Base-by-base conservation (phyloP, 2,797 vertebrate species). In the Cossypha dichroa region DNA sequence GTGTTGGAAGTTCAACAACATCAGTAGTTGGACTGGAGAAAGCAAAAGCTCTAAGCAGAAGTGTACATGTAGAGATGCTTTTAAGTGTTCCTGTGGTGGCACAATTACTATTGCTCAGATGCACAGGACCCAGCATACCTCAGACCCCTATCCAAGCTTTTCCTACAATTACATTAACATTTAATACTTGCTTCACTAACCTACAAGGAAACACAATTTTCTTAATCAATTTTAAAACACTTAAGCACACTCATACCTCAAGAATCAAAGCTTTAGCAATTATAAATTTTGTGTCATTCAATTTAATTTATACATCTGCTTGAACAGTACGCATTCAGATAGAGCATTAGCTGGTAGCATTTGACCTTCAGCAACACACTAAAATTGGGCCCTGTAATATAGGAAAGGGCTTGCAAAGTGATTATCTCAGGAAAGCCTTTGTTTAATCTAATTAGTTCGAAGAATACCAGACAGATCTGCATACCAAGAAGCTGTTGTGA, bases 381-480 rank as follows among this genome's bases (percentile, higher is more conserved):
- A 96, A 95, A 97, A 88, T 89, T 90, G 93, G 82, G 18, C 45
- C 92, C 90, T 97, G 94, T 70, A 58, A 85, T 86, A 96, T 80
- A 94, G 97, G 96, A 97, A 96, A 96, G 96, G 97, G 95, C 92
- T 98, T 94, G 96, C 94, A 96, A 97, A 98, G 98, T 98, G 97
- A 98, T 98, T 98, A 98, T 96, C 97, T 98, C 95, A 97, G 98
- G 98, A 98, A 98, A 98, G 97, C 97, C 97, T 97, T 94, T 94
- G 68, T 97, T 98, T 98, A 98, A 99, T 98, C 98, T 98, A 98
- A 98, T 98, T 98, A 98, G 94, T 85, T 95, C 80, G 94, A 60
- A 52, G 88, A 94, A 97, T 90, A 92, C 87, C 36, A 58, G 84
- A 96, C 94, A 96, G 92, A 95, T 93, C 84, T 95, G 81, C 78